phyloP scores from a whole-genome alignment of 2,113 vertebrate genomes.

The Antidorcas marsupialis region DNA sequence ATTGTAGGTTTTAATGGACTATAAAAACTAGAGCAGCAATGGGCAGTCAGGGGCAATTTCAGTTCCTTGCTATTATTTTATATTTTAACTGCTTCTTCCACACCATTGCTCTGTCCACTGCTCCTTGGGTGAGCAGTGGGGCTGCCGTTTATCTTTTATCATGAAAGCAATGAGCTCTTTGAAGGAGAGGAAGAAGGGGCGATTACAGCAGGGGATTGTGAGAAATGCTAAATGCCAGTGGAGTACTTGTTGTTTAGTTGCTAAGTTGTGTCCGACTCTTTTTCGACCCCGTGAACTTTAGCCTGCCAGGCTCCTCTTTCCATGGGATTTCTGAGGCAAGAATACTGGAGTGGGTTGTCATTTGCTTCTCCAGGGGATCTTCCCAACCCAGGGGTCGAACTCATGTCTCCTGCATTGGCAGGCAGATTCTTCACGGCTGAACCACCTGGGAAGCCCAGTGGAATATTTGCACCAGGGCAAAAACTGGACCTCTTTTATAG shows the following conservation, averaged over 20 bases:
- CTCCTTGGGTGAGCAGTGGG: slow-evolving; percentile 21
- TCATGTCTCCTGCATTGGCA: not conserved
- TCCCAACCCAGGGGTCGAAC: not conserved
- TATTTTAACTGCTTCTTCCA: slow-evolving; percentile 73
- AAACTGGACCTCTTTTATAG: not conserved
- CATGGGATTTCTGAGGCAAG: not conserved
- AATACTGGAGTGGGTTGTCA: not conserved
- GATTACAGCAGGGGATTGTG: not conserved
- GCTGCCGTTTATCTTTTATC: slow-evolving; percentile 7
- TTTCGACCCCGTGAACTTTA: not conserved
- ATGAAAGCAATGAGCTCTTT: not conserved
- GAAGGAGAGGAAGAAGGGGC: not conserved
- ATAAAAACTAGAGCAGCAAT: slow-evolving; percentile 76
- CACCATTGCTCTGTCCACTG: not conserved
- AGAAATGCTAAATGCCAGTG: not conserved
- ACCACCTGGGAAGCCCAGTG: not conserved
- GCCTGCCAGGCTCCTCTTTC: not conserved
- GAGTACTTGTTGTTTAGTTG: not conserved
- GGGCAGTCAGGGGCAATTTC: slow-evolving; percentile 79
- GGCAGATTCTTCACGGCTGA: not conserved
- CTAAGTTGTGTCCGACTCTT: not conserved
- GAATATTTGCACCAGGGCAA: not conserved
- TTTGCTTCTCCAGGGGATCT: not conserved
- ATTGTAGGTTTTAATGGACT: slow-evolving; percentile 85
- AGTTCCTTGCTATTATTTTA: slow-evolving; percentile 79